Evolutionary conservation across 2,113 vertebrate genomes (phyloP).

Genomic region (Acanthochromis polyacanthus): DNA sequence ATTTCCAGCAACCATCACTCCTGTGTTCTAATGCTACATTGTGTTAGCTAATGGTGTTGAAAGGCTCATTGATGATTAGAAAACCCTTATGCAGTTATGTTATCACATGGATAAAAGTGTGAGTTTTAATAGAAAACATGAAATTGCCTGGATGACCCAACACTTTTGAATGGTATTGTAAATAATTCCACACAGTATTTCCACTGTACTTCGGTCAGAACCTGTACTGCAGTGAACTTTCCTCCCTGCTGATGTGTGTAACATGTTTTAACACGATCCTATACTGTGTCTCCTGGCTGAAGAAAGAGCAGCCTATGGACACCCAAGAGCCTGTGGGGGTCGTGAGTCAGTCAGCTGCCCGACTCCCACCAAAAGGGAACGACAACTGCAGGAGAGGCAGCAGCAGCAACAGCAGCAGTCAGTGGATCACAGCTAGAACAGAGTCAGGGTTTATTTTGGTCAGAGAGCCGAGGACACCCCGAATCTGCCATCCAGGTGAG

Average conservation of each 20-base stretch:
- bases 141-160: no score
- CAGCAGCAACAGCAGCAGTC: conserved; percentile 51
- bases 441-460: conserved; percentile 53
- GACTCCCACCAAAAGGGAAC: conserved; percentile 65
- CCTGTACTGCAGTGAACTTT: neutral
- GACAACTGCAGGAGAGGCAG: conserved; percentile 76
- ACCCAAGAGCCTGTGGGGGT: conserved; percentile 55
- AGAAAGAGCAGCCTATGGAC: conserved; percentile 46
- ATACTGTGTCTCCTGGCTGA: conserved; percentile 31
- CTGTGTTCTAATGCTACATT: no score
- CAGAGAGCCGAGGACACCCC: conserved; percentile 17
- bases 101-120: no score
- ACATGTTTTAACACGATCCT: conserved; percentile 37
- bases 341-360: conserved; percentile 68
- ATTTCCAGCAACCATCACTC: no score
- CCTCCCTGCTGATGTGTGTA: neutral
- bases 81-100: no score
- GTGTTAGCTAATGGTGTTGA: no score
- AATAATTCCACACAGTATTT: no score
- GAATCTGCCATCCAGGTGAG: conserved; percentile 62
- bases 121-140: no score
- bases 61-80: no score
- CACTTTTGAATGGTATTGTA: no score
- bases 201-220: neutral
- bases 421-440: conserved; percentile 49